Evolutionary conservation across 2,113 vertebrate genomes (phyloP).

Genomic region (Ophthalmolycus amberensis): DNA sequence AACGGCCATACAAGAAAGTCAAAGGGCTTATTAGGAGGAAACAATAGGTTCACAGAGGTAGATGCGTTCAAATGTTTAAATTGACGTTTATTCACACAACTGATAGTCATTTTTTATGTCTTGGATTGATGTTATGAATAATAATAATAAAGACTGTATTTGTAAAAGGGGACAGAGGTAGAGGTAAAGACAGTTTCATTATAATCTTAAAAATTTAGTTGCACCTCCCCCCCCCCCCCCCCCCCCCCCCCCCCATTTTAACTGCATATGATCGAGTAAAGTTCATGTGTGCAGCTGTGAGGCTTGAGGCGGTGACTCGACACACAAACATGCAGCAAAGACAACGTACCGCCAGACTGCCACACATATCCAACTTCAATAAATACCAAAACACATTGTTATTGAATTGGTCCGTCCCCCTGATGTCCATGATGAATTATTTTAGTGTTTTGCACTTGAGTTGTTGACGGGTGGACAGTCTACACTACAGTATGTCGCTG

Average conservation of each 20-base stretch:
- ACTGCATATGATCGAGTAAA: background rate
- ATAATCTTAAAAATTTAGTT: background rate
- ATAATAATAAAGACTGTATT: background rate
- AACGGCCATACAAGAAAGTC: background rate
- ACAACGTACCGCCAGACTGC: background rate
- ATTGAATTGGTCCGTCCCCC: constrained; percentile 23
- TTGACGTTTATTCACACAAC: too few species aligned
- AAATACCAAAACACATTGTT: constrained; percentile 58
- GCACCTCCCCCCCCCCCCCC: background rate
- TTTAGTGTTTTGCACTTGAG: constrained; percentile 58
- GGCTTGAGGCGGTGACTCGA: constrained; percentile 1
- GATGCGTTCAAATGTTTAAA: too few species aligned
- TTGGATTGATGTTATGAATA: background rate
- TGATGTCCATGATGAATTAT: constrained; percentile 60
- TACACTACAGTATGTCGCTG: background rate
- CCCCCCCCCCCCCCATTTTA: background rate
- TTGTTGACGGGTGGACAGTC: constrained; percentile 22
- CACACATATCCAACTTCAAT: constrained; percentile 20
- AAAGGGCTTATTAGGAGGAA: background rate
- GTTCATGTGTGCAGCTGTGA: background rate
- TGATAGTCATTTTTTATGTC: too few species aligned
- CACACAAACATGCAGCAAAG: background rate
- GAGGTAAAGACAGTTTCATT: background rate
- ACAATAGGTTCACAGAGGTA: background rate
- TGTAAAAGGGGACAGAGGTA: background rate